Conservation (phyloP, 1,140 invertebrate genomes). For the Cheumatopsyche charites region DNA sequence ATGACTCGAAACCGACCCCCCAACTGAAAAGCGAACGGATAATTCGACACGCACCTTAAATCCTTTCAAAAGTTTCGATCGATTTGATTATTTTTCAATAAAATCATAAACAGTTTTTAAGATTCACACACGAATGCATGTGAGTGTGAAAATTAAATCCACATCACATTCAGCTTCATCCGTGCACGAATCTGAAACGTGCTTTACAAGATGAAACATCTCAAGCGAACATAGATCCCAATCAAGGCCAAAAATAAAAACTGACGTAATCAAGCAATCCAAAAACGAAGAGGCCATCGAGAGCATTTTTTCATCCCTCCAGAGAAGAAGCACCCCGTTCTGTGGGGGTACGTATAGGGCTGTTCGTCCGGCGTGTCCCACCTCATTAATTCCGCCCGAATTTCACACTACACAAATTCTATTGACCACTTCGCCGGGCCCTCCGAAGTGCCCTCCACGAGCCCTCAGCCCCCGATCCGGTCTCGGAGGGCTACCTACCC, state of each 20-base stretch:
- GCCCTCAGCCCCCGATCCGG: slow-evolving; percentile 17
- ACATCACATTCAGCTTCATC: no score
- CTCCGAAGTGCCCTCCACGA: slow-evolving; percentile 32
- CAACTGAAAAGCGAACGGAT: neutral
- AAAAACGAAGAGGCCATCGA: no score
- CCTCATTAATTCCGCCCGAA: slow-evolving; percentile 48
- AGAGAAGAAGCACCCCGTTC: neutral
- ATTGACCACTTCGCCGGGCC: slow-evolving; percentile 45
- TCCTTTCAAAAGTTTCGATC: neutral
- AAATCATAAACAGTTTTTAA: no score
- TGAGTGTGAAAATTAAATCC: no score
- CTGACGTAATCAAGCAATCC: no score
- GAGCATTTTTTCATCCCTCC: no score
- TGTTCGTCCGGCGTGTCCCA: slow-evolving; percentile 41
- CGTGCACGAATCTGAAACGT: no score
- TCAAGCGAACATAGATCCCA: no score
- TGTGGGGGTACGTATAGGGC: neutral
- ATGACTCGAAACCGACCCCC: neutral
- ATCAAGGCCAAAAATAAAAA: no score
- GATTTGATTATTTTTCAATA: neutral
- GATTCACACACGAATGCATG: no score
- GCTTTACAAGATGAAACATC: no score
- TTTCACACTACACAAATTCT: slow-evolving; percentile 50
- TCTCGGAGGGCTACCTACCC: slow-evolving; percentile 10
- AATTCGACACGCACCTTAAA: neutral